Evolutionary conservation across 2,888 invertebrate species (phyloP).

Genomic region (Scaptomyza reducta): DNA sequence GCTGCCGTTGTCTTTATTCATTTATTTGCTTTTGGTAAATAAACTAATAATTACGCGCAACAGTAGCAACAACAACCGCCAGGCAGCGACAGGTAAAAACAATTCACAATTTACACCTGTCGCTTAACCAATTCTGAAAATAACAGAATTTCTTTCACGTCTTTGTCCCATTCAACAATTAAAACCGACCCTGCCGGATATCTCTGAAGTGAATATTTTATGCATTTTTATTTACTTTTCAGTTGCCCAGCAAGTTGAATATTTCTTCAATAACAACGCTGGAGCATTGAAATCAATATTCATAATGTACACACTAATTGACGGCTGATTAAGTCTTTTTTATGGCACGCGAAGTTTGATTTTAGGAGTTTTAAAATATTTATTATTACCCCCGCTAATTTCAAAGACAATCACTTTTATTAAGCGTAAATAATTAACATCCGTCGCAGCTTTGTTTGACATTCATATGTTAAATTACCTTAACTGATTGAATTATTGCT

Average conservation of each 20-base stretch:
- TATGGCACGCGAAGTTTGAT: too few relatives aligned
- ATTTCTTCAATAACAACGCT: background rate
- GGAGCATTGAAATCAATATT: background rate
- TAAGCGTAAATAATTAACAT: too few relatives aligned
- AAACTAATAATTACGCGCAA: slow-evolving; percentile 51
- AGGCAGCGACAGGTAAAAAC: slow-evolving; percentile 27
- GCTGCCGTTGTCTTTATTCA: slow-evolving; percentile 30
- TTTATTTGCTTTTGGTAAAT: slow-evolving; percentile 43
- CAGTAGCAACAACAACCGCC: slow-evolving; percentile 6
- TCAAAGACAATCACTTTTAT: too few relatives aligned
- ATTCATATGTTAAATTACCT: background rate
- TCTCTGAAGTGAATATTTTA: slow-evolving; percentile 8
- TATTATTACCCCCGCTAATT: too few relatives aligned
- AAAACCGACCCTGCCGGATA: slow-evolving; percentile 26
- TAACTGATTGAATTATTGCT: background rate
- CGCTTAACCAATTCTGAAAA: slow-evolving; percentile 26
- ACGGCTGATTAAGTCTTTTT: too few relatives aligned
- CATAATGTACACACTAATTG: too few relatives aligned
- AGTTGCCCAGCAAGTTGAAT: background rate
- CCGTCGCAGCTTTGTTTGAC: background rate
- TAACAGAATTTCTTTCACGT: slow-evolving; percentile 34
- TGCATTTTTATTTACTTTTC: slow-evolving; percentile 1
- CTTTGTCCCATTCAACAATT: slow-evolving; percentile 5
- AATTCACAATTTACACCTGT: slow-evolving; percentile 51
- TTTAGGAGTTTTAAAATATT: too few relatives aligned